Conservation (phyloP, 2,113 vertebrate genomes). For the Macrotis lagotis region DNA sequence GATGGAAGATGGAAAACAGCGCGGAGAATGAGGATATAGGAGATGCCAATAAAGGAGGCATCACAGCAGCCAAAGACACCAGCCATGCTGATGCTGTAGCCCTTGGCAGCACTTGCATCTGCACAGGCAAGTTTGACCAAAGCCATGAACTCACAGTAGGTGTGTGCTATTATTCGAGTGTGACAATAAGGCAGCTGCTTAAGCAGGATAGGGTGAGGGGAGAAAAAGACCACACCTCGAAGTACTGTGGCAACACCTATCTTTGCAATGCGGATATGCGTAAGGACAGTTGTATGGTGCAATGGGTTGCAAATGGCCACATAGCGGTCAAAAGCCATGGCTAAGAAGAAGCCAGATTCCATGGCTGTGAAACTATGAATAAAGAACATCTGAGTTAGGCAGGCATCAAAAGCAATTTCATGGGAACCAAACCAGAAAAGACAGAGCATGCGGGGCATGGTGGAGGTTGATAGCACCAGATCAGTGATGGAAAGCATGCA, state of each 20-base stretch:
- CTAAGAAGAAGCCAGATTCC: conserved; percentile 68
- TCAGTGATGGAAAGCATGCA: conserved; percentile 63
- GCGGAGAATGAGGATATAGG: conserved; percentile 42
- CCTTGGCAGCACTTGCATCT: conserved; percentile 50
- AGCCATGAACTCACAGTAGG: conserved; percentile 77
- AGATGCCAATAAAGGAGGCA: conserved; percentile 50
- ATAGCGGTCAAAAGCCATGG: conserved; percentile 72
- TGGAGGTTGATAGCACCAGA: conserved; percentile 61
- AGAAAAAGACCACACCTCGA: conserved; percentile 40
- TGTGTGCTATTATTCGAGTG: conserved; percentile 63
- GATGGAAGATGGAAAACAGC: conserved; percentile 38
- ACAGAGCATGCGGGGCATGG: conserved; percentile 61
- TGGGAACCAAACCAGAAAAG: conserved; percentile 60
- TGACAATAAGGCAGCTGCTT: conserved; percentile 54
- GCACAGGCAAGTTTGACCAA: conserved; percentile 62
- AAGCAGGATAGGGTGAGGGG: conserved; percentile 58
- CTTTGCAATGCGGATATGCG: conserved; percentile 4
- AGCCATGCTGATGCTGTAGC: conserved; percentile 56
- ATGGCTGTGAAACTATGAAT: conserved; percentile 71
- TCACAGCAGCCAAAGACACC: conserved; percentile 47
- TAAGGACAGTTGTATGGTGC: conserved; percentile 58
- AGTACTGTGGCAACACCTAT: conserved; percentile 55
- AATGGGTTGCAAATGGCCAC: conserved; percentile 71
- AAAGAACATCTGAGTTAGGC: conserved; percentile 70
- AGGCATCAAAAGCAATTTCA: conserved; percentile 61